Evolutionary conservation across 2,888 invertebrate species (phyloP).

Genomic region (Gymnoscelis rufifasciata): DNA sequence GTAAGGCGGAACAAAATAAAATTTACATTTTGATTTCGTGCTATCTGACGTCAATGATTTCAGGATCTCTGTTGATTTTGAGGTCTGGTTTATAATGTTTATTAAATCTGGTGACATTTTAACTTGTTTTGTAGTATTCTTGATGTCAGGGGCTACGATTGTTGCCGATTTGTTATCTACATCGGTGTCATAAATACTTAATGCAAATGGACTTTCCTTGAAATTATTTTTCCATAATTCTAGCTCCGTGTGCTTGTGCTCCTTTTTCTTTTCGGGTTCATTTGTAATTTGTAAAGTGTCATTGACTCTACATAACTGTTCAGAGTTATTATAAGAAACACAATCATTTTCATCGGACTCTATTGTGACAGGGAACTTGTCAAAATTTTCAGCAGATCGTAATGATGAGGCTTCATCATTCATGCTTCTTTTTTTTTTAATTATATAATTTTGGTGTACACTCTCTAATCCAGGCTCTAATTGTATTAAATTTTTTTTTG

Average conservation of each 20-base stretch:
- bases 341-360: too few relatives aligned
- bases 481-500: neutral
- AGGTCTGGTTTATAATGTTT: neutral
- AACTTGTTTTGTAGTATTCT: neutral
- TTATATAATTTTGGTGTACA: neutral
- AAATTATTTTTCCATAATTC: conserved; percentile 7
- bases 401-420: neutral
- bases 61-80: conserved; percentile 3
- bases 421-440: neutral
- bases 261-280: neutral
- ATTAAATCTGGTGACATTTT: neutral
- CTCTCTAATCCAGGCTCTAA: neutral
- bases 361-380: neutral
- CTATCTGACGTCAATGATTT: neutral
- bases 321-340: neutral
- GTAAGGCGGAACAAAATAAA: conserved; percentile 6
- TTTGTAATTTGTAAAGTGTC: neutral
- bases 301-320: neutral
- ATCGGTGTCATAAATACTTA: too few relatives aligned
- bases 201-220: conserved; percentile 2
- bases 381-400: neutral
- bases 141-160: neutral
- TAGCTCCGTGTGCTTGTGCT: neutral
- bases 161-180: too few relatives aligned
- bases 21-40: neutral